Evolutionary conservation across 92 coral and sea anemone species (phyloP).

Genomic region (Nematostella vectensis): DNA sequence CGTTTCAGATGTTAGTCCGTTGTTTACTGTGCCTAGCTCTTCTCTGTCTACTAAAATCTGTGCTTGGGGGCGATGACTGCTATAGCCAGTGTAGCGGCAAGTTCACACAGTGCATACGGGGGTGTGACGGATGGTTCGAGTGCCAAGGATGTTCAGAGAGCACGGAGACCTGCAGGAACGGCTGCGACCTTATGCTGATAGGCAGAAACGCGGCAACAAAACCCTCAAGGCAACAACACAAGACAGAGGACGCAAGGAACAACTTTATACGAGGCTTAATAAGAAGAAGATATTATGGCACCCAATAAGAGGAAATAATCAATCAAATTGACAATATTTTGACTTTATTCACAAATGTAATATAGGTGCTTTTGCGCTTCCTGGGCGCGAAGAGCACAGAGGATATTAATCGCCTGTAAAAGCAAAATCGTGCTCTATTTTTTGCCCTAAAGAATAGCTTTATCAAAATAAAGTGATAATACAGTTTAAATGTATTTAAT

Average conservation of each 20-base stretch:
- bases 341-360: too few relatives aligned
- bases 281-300: background rate
- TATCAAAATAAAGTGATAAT: too few relatives aligned
- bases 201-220: background rate
- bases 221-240: background rate
- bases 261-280: too few relatives aligned
- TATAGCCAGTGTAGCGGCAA: background rate
- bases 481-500: too few relatives aligned
- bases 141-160: background rate
- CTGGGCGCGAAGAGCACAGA: too few relatives aligned
- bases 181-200: background rate
- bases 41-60: background rate
- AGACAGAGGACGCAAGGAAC: too few relatives aligned
- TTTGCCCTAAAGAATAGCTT: too few relatives aligned
- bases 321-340: background rate
- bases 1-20: background rate
- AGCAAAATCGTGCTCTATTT: too few relatives aligned
- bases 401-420: too few relatives aligned
- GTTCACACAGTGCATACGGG: background rate
- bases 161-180: background rate
- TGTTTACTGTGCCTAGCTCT: background rate
- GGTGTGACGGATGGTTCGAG: background rate
- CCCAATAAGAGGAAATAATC: background rate
- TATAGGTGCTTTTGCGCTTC: too few relatives aligned
- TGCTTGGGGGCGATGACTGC: background rate